A percentile compares a stretch with the other conserved stretches of the same genome.
Evolutionary conservation across 1,140 invertebrate species (phyloP).

Genomic region (Hylaeus volcanicus): DNA sequence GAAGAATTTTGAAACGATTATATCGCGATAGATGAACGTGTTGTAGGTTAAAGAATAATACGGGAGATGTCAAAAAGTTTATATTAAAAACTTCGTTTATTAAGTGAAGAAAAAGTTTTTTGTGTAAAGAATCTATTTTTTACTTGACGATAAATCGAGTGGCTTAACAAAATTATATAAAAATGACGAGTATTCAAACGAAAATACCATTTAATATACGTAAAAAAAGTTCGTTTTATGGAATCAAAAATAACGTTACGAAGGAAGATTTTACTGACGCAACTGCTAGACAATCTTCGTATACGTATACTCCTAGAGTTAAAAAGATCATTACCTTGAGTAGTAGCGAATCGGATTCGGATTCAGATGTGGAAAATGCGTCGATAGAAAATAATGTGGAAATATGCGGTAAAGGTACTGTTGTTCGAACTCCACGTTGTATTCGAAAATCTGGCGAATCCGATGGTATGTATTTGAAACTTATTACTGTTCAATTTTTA

Average conservation of each 20-base stretch:
- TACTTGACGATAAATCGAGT: not conserved
- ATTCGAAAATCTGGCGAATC: slow-evolving; percentile 43
- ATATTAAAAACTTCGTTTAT: not conserved
- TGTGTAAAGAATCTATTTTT: not conserved
- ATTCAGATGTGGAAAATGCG: slow-evolving; percentile 71
- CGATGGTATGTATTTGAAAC: slow-evolving; percentile 49
- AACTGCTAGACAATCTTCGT: slow-evolving; percentile 50
- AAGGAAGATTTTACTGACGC: slow-evolving; percentile 67
- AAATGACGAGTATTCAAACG: slow-evolving; percentile 67
- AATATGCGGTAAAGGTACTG: slow-evolving; percentile 3
- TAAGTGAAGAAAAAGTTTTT: not conserved
- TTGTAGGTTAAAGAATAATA: slow-evolving; percentile 9
- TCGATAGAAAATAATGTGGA: slow-evolving; percentile 35
- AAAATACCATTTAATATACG: slow-evolving; percentile 65
- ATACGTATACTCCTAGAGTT: slow-evolving; percentile 65
- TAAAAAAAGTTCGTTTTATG: slow-evolving; percentile 70
- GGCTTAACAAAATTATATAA: not conserved
- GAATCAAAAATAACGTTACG: slow-evolving; percentile 54
- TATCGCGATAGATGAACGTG: not conserved
- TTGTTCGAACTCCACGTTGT: slow-evolving; percentile 48
- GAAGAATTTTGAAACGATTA: not conserved
- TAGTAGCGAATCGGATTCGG: slow-evolving; percentile 74
- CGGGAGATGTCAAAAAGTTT: not conserved
- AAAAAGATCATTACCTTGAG: slow-evolving; percentile 73
- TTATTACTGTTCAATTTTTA: slow-evolving; percentile 18